phyloP scores from a whole-genome alignment of 2,797 vertebrate species.

The Acanthurus tractus region DNA sequence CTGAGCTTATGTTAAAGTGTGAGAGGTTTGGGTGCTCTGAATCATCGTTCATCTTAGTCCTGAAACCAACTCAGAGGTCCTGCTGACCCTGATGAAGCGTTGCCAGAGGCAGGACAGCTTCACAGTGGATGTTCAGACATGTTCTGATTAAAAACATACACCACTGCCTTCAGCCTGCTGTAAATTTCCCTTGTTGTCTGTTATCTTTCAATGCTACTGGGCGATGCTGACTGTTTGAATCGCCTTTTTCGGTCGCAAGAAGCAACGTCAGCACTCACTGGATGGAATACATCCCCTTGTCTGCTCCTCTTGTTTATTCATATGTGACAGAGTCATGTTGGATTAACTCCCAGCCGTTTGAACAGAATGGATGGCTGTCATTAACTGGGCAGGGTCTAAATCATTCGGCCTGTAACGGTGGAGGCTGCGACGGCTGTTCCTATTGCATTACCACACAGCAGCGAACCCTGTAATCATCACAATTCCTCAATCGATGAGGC shows the following conservation, averaged over 20 bases:
- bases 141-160: constrained; percentile 51
- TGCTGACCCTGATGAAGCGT: constrained; percentile 17
- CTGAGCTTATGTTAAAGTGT: constrained; percentile 27
- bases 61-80: constrained; percentile 14
- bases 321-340: constrained; percentile 45
- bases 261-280: constrained; percentile 34
- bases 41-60: constrained; percentile 29
- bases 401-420: constrained; percentile 50
- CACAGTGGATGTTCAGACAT: constrained; percentile 21
- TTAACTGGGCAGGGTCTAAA: constrained; percentile 55
- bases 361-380: constrained; percentile 55
- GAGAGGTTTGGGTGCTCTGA: not conserved
- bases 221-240: constrained; percentile 10
- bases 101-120: constrained; percentile 10
- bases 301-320: constrained; percentile 23
- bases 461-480: constrained; percentile 65
- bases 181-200: constrained; percentile 33
- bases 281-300: constrained; percentile 7
- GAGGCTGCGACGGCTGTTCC: constrained; percentile 42
- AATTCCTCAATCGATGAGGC: constrained; percentile 69
- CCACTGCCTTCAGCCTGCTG: constrained; percentile 23
- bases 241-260: constrained; percentile 19
- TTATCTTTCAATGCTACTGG: constrained; percentile 15
- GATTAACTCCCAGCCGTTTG: constrained; percentile 53
- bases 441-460: constrained; percentile 63